A percentile compares a stretch with the other conserved stretches of the same genome.
Conservation (phyloP, 2,113 vertebrate species). For the Gallinago paraguaiae region DNA sequence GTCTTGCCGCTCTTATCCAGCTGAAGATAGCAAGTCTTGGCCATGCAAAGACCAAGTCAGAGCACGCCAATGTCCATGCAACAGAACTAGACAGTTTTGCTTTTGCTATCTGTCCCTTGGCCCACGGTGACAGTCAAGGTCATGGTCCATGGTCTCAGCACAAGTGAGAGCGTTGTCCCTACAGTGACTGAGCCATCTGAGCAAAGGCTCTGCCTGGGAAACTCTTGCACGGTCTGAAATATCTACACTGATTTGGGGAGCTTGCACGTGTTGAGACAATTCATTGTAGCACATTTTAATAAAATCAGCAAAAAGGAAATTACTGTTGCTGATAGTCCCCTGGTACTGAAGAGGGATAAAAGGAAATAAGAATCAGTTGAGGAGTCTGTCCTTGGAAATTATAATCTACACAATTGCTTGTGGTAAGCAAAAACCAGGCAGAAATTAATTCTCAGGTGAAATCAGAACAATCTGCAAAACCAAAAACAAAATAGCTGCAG, state of each 20-base stretch:
- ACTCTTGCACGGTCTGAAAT: background rate
- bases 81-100: background rate
- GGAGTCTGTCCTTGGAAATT: background rate
- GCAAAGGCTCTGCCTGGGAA: background rate
- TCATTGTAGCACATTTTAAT: background rate
- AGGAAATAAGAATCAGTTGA: background rate
- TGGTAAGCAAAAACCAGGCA: background rate
- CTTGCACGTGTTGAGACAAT: background rate
- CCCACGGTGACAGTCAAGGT: background rate
- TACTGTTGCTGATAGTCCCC: background rate
- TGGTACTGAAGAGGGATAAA: background rate
- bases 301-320: background rate
- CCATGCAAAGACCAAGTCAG: background rate
- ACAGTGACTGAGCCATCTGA: background rate
- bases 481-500: background rate
- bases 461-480: background rate
- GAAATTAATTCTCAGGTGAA: background rate
- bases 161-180: rapidly evolving
- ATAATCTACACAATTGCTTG: background rate
- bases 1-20: background rate
- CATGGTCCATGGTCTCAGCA: background rate
- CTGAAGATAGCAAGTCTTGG: background rate
- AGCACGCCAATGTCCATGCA: background rate
- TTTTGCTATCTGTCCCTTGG: background rate
- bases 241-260: background rate